These are phyloP conservation scores for Adelges cooleyi DNA, from an alignment of 1,140 invertebrate species.

Conservation along the genomic window DNA sequence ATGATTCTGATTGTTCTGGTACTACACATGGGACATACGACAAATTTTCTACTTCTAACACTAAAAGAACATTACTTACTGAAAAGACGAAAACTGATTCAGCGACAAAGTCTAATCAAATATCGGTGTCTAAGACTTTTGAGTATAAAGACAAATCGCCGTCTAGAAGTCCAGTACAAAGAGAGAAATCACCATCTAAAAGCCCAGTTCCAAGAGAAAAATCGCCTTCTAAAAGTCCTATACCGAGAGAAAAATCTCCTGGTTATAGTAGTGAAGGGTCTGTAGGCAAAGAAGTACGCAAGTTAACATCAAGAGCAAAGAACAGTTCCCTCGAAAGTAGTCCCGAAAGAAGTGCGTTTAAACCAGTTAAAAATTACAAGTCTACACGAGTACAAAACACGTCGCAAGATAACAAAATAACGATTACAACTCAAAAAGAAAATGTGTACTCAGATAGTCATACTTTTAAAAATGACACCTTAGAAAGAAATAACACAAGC, in stretches of 20 bases:
- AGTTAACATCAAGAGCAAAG: neutral
- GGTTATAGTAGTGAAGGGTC: constrained; percentile 38
- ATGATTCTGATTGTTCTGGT: constrained; percentile 21
- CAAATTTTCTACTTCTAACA: neutral
- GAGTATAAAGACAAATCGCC: constrained; percentile 11
- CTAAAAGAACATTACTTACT: constrained; percentile 4
- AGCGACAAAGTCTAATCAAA: neutral
- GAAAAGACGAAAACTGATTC: constrained; percentile 17
- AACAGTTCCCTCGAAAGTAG: constrained; percentile 32
- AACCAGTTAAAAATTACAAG: constrained; percentile 34
- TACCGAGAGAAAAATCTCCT: constrained; percentile 34
- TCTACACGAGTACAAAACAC: neutral
- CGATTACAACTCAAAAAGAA: neutral
- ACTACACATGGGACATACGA: constrained; percentile 14
- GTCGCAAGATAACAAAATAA: neutral
- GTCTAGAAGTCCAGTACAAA: neutral
- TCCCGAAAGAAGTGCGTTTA: constrained; percentile 35
- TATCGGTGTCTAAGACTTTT: too few relatives aligned
- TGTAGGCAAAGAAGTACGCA: constrained; percentile 34
- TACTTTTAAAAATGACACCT: neutral
- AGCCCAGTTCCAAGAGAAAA: neutral
- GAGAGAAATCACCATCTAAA: constrained; percentile 34
- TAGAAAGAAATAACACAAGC: neutral
- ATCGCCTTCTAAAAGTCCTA: constrained; percentile 6
- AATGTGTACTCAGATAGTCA: neutral